Evolutionary conservation across 2,113 vertebrate species (phyloP).

Genomic region (Salvelinus alpinus): DNA sequence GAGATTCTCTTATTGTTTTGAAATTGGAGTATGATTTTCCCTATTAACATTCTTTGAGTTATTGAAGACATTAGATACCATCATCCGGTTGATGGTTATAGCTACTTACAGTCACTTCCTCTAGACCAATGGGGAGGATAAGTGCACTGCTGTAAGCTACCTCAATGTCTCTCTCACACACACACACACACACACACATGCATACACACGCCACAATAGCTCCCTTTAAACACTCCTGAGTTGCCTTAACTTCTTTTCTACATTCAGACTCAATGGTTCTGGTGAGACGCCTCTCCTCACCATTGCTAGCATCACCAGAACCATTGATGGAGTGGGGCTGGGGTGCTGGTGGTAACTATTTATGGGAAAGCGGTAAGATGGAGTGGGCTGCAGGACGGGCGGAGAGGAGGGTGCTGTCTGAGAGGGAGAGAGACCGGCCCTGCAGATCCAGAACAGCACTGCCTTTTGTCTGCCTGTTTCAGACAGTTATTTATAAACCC

Average conservation of each 20-base stretch:
- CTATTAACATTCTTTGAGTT: too few relatives aligned
- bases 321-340: slow-evolving; percentile 1
- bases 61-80: too few relatives aligned
- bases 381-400: not conserved
- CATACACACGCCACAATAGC: not conserved
- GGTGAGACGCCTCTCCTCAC: too few relatives aligned
- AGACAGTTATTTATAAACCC: slow-evolving; percentile 72
- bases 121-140: not conserved
- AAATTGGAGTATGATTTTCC: too few relatives aligned
- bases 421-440: slow-evolving; percentile 5
- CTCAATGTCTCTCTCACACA: not conserved
- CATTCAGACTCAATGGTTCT: slow-evolving; percentile 14
- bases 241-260: slow-evolving; percentile 29
- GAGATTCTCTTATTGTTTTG: too few relatives aligned
- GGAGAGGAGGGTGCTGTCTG: not conserved
- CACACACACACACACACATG: too few relatives aligned
- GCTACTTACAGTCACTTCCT: slow-evolving; percentile 35
- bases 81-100: slow-evolving; percentile 12
- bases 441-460: slow-evolving; percentile 55
- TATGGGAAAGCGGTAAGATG: slow-evolving; percentile 23
- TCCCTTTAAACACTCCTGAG: slow-evolving; percentile 5
- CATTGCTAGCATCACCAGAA: too few relatives aligned
- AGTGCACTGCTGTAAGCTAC: not conserved
- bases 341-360: slow-evolving; percentile 32
- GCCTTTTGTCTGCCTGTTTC: slow-evolving; percentile 69